Base-by-base conservation (phyloP, 2,888 invertebrate species). In the Lasiommata megera region DNA sequence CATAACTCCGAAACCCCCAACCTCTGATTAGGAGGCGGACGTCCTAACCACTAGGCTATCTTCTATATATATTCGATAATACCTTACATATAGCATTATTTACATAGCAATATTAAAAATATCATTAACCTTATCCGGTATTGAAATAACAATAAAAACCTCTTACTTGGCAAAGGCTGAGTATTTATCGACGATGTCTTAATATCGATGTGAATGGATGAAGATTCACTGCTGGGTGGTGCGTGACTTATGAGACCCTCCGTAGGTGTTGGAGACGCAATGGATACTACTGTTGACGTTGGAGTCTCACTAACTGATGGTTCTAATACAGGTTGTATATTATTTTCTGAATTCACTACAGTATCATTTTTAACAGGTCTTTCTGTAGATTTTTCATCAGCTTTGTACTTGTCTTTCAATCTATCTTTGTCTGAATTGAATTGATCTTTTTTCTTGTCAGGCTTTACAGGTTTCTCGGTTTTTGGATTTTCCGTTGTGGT, bases 371-470 rank as follows among this genome's bases (percentile, higher is more conserved):
- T 73, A 17, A 69, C 68, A 14, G 60, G 69, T 47, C 72, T 80
- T 28, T 80, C 38, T 69, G 72, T 57, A 76, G 60, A 52, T 56
- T 67, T 64, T n/a, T 68, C 70, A 41, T 77, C 70, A n/a, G 44
- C 53, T 62, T 71, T 73, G 41, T 71, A 58, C 63, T 80, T 82
- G 8, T 81, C 72, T 74, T 79, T 84, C n/a, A 70, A 70, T 66
- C 85, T 87, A 2, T 88, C 87, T 3, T 87, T 88, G 1, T 87
- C 87, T 1, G 46, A 50, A 6, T 57, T 61, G 1, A 69, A 58
- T 1, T 69, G 66, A 0, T 87, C 85, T 73, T 87, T 87, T 56
- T 88, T 87, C 62, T 88, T 76, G 6, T 86, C 82, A 5, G 68
- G 62, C 66, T 87, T 84, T 0, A 72, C 53, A 31, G 67, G 76